These are phyloP conservation scores for Agonum fuliginosum DNA, from an alignment of 2,888 invertebrate species.

Conservation along the genomic window DNA sequence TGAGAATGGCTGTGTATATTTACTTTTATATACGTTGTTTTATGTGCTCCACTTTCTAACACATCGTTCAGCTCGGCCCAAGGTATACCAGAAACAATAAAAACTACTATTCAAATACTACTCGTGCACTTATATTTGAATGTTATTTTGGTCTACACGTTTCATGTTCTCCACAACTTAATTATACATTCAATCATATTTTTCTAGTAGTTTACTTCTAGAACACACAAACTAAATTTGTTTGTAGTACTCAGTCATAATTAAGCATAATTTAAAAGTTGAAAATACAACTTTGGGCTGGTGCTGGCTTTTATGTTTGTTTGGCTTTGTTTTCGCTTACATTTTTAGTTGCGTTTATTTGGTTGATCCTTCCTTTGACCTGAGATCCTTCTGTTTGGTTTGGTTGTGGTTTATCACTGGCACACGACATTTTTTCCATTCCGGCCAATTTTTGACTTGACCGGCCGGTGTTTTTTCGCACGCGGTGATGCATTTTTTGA, in stretches of 20 bases:
- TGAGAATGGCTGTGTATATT: conserved; percentile 32
- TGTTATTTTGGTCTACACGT: conserved; percentile 7
- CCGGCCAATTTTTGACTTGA: conserved; percentile 57
- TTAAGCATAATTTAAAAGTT: conserved; percentile 31
- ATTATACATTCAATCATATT: conserved; percentile 35
- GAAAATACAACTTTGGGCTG: conserved; percentile 20
- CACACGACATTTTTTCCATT: conserved; percentile 50
- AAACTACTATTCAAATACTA: conserved; percentile 1
- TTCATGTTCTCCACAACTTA: background rate
- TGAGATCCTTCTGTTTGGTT: conserved; percentile 29
- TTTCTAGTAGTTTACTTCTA: background rate
- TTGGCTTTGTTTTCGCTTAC: conserved; percentile 48
- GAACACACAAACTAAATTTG: conserved; percentile 17
- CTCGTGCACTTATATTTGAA: conserved; percentile 21
- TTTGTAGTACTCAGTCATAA: conserved; percentile 32
- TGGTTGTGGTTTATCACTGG: conserved; percentile 49
- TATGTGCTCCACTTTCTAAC: conserved; percentile 55
- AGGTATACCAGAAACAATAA: conserved; percentile 39
- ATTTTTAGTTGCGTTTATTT: conserved; percentile 53
- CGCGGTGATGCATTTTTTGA: conserved; percentile 58
- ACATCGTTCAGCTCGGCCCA: conserved; percentile 50
- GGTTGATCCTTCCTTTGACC: conserved; percentile 37
- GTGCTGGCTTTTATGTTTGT: conserved; percentile 23
- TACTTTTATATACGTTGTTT: conserved; percentile 48
- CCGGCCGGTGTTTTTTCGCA: conserved; percentile 47